Base-by-base conservation (phyloP, 2,888 invertebrate genomes). In the Aelia acuminata region DNA sequence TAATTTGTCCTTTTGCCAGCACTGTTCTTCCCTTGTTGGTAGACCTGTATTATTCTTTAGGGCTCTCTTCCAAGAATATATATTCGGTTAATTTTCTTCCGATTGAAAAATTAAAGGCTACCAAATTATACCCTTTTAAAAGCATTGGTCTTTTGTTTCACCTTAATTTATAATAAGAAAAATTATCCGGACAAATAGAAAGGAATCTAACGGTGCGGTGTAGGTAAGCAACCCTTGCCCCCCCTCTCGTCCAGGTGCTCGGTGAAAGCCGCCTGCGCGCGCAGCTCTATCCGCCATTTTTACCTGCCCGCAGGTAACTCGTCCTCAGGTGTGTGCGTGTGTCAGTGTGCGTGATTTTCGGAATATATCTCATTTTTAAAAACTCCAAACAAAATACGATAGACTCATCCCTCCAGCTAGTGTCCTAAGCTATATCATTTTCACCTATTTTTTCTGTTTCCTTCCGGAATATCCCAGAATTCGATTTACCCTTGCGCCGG, bases 221-320 rank as follows among this genome's bases (percentile, higher is more conserved):
- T 63, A 63, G 63, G 63, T 63, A 63, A 63, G 63, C 31, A 63
- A 63, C 63, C 63, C 63, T 18, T 63, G 13, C 15, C 63, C 63
- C 63, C 57, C 26, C 57, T 26, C 31, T 7, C 18, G 18, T 63
- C 43, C 43, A 43, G 80, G 80, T 39, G n/a, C 80, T 43, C 13
- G 80, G 80, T 80, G 80, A 80, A 80, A 80, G 80, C 63, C 4
- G 80, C n/a, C 10, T 80, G 80, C 80, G 80, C 80, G 80, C 80
- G 80, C 80, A 80, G 22, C 80, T 0, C 22, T 39, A n/a, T 80
- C 80, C 39, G 80, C 80, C 80, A 80, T 80, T 80, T 80, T 80
- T 80, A 80, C 80, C 80, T 80, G 80, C 80, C 80, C 80, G 39
- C 80, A 80, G 80, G 80, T 80, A 80, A 80, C 80, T 80, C 43